Evolutionary conservation across 2,113 vertebrate genomes (phyloP), one percentile per base, ranked within the genome.

Genomic region (Alligator sinensis): DNA sequence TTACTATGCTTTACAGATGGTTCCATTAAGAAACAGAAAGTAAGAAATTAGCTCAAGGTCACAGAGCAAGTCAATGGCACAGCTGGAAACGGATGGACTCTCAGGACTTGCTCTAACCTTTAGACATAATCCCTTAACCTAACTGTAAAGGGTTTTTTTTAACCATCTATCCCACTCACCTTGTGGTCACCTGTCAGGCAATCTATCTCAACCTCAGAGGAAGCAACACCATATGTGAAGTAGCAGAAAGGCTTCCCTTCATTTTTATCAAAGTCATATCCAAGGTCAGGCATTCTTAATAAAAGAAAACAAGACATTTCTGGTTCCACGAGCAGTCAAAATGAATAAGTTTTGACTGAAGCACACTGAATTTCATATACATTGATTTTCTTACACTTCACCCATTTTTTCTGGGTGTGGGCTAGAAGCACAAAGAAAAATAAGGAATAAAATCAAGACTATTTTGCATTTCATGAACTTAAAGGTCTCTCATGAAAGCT

Each of bases 131-230:
- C 92, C 57, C 57, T 62, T 87, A 72, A 79, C 34, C 58, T 60
- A 54, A 94, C 83, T 81, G 84, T 0, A 11, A 62, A 81, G 15
- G 17, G n/a, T 19, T 88, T 63, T 63, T 68, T 93, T 88, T 87
- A 47, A 79, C n/a, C 74, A 87, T 54, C 78, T 89, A 82, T 81
- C 17, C 17, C 30, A 19, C 95, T 97, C 96, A 99, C 99, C 99
- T 99, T 99, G 92, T 99, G 99, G 83, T 98, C 98, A 24, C 99
- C 99, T 12, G 99, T 99, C 84, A 99, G 97, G 94, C 99, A 99
- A 97, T 99, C 99, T 47, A 99, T 97, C 96, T 99, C 99, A 94
- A 99, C 99, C 94, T 99, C 99, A 0, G 99, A 99, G 89, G 98
- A 99, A 25, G 99, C 98, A 63, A 99, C 99, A 0, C 99, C 99